phyloP scores from a whole-genome alignment of 2,113 vertebrate species.

The Gymnorhina tibicen region DNA sequence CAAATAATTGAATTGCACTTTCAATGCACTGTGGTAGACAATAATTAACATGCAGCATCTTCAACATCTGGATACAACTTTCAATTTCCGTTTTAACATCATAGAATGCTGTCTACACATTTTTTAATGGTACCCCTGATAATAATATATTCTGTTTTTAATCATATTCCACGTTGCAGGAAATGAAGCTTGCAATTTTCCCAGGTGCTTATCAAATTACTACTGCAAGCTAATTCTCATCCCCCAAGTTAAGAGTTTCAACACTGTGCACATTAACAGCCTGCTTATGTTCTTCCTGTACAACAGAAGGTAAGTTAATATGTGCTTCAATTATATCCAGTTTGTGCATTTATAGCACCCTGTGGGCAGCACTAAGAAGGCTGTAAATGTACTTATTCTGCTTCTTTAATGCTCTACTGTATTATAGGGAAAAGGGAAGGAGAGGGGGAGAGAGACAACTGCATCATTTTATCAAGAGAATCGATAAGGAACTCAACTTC shows the following conservation, averaged over 20 bases:
- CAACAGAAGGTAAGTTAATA: slow-evolving; percentile 94
- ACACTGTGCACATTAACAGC: slow-evolving; percentile 84
- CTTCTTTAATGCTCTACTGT: slow-evolving; percentile 68
- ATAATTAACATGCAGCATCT: slow-evolving; percentile 91
- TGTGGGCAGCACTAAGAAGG: slow-evolving; percentile 70
- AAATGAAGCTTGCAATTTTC: slow-evolving; percentile 90
- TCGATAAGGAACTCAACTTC: slow-evolving; percentile 49
- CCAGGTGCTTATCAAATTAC: slow-evolving; percentile 91
- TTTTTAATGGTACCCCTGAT: slow-evolving; percentile 97
- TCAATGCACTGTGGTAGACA: slow-evolving; percentile 81
- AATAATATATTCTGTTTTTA: slow-evolving; percentile 97
- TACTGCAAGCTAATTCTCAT: slow-evolving; percentile 91
- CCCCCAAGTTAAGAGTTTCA: slow-evolving; percentile 86
- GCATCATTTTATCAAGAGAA: slow-evolving; percentile 45
- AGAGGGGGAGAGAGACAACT: not conserved
- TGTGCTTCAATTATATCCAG: slow-evolving; percentile 88
- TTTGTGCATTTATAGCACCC: slow-evolving; percentile 88
- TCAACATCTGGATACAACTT: slow-evolving; percentile 87
- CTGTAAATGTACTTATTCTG: slow-evolving; percentile 72
- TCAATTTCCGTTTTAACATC: slow-evolving; percentile 91
- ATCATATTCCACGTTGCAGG: slow-evolving; percentile 90
- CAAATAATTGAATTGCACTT: slow-evolving; percentile 82
- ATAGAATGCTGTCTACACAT: slow-evolving; percentile 93
- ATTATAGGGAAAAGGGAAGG: slow-evolving; percentile 36
- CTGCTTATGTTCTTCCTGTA: slow-evolving; percentile 83